Evolutionary conservation across 2,797 vertebrate species (phyloP), one percentile per base, ranked within the genome.

Genomic region (Bucorvus abyssinicus): DNA sequence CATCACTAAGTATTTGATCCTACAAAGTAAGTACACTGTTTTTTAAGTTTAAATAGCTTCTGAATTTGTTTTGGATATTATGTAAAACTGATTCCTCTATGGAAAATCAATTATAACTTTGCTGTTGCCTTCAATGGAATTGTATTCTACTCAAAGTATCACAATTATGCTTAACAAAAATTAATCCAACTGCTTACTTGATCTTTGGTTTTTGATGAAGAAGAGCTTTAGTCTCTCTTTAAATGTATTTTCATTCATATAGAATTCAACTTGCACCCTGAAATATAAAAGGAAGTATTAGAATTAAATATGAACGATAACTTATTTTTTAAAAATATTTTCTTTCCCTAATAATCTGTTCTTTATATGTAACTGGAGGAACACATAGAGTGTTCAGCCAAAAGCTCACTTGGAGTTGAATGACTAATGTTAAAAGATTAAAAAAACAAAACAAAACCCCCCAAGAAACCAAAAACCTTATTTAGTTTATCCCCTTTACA

Each of bases 131-230:
- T 47, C 15, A 47, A 47, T 23, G 20, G 49, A 68, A 74, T 29
- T 83, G 52, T 36, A 87, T 85, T 87, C 68, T 57, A 77, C 27
- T 63, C 80, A 26, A 76, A 73, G 29, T 53, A 90, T 40, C n/a
- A 40, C 16, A 89, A 88, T 93, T 38, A 77, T 5, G 55, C 40
- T 26, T 74, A 82, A 93, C 6, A 88, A 38, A 96, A 95, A 92
- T 74, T 49, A 95, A 93, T 68, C 32, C 59, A 95, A 68, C 24
- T 84, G 95, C 98, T 98, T 98, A 98, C 98, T 98, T 97, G 98
- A 98, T 98, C 98, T 98, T 98, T 98, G 98, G 92, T 98, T 98
- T 98, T 98, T 98, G 97, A 98, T 98, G 97, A 98, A 98, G 97
- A 98, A 98, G 91, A 98, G 97, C 90, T 98, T 98, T 86, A 98